A percentile compares a stretch with the other conserved stretches of the same genome.
Conservation (phyloP, 1,140 invertebrate genomes). For the Globodera rostochiensis region DNA sequence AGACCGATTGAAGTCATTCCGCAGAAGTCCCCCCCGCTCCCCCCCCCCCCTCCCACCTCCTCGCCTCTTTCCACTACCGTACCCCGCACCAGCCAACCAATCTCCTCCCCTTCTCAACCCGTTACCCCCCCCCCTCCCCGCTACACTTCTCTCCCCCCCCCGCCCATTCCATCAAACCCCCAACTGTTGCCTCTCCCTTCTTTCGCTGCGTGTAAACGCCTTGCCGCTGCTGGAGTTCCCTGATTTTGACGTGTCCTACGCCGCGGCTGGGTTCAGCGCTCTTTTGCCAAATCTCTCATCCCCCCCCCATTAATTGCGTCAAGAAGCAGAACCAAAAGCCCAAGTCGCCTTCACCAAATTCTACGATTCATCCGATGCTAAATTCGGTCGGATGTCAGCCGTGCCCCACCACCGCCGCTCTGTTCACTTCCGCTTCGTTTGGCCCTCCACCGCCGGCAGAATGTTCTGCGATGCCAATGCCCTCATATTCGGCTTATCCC, state of each 20-base stretch:
- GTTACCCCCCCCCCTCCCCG: neutral
- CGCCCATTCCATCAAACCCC: too few species aligned
- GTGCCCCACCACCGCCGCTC: neutral
- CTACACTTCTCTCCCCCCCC: neutral
- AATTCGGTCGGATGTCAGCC: neutral
- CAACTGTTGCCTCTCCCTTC: too few species aligned
- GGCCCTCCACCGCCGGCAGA: neutral
- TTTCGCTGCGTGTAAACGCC: neutral
- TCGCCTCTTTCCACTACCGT: neutral
- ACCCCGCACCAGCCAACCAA: neutral
- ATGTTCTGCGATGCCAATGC: neutral
- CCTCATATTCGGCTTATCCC: slow-evolving; percentile 18
- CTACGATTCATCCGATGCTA: neutral
- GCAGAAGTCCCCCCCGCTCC: neutral
- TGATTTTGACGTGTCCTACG: neutral
- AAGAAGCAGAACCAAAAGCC: too few species aligned
- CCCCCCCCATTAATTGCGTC: too few species aligned
- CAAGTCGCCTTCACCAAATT: too few species aligned
- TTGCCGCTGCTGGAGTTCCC: neutral
- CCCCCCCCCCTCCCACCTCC: too few species aligned
- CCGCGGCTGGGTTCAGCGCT: too few species aligned
- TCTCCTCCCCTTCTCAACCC: neutral
- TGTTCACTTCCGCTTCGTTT: slow-evolving; percentile 5
- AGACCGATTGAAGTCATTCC: neutral
- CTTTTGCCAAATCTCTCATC: too few species aligned